phyloP scores from a whole-genome alignment of 2,888 invertebrate species.

The Drosophila flavopinicola region DNA sequence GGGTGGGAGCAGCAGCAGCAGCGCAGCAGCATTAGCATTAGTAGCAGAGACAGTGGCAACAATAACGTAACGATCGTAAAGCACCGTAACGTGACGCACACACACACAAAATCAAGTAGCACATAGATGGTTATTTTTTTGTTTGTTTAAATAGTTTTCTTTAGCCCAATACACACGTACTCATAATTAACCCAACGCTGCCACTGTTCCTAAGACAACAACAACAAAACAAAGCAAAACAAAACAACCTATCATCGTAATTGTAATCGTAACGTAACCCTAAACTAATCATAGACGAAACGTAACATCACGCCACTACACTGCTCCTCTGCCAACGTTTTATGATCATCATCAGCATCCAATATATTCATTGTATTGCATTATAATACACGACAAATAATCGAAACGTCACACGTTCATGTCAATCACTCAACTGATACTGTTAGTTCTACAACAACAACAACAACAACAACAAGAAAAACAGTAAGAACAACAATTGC shows the following conservation, averaged over 20 bases:
- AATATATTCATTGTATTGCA: slow-evolving; percentile 24
- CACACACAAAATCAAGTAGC: slow-evolving; percentile 41
- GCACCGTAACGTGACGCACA: slow-evolving; percentile 47
- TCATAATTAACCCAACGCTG: slow-evolving; percentile 72
- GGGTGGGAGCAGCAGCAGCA: slow-evolving; percentile 51
- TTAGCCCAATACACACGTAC: slow-evolving; percentile 59
- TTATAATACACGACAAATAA: slow-evolving; percentile 16
- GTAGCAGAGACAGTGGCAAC: slow-evolving; percentile 17
- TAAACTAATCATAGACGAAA: slow-evolving; percentile 28
- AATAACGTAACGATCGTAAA: slow-evolving; percentile 49
- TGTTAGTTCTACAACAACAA: slow-evolving; percentile 23
- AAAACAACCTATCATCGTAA: slow-evolving; percentile 43
- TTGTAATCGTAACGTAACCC: slow-evolving; percentile 43
- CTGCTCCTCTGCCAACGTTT: slow-evolving; percentile 62
- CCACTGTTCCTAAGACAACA: slow-evolving; percentile 76
- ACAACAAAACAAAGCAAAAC: slow-evolving; percentile 18
- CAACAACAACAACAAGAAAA: slow-evolving; percentile 7
- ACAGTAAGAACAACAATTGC: slow-evolving; percentile 18
- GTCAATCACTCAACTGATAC: slow-evolving; percentile 30
- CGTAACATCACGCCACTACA: slow-evolving; percentile 46
- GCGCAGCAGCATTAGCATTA: slow-evolving; percentile 23
- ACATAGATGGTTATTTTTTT: slow-evolving; percentile 15
- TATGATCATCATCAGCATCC: slow-evolving; percentile 38
- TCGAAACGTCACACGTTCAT: slow-evolving; percentile 20
- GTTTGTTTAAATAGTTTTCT: slow-evolving; percentile 13